These are phyloP conservation scores for Mirza zaza DNA, from an alignment of 2,113 vertebrate species.

Conservation along the genomic window DNA sequence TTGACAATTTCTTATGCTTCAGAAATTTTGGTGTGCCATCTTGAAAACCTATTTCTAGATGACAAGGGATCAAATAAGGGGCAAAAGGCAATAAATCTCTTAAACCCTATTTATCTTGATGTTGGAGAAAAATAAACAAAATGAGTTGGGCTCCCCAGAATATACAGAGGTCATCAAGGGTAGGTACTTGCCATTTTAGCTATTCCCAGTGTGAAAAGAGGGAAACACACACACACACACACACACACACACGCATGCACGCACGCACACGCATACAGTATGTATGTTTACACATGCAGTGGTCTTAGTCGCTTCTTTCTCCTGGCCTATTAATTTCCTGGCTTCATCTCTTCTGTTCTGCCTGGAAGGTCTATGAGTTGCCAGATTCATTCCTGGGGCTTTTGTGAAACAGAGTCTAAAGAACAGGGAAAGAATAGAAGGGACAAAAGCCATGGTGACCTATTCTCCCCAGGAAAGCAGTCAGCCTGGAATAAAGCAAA, in stretches of 20 bases:
- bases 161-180: background rate
- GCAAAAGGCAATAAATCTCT: background rate
- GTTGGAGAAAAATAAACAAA: background rate
- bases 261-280: too few relatives aligned
- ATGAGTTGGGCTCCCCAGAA: background rate
- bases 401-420: constrained; percentile 24
- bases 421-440: background rate
- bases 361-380: constrained; percentile 1
- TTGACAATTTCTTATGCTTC: background rate
- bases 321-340: background rate
- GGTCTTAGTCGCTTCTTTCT: background rate
- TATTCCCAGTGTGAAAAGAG: background rate
- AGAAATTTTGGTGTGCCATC: background rate
- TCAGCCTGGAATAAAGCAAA: background rate
- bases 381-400: background rate
- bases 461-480: background rate
- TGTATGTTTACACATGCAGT: background rate
- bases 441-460: background rate
- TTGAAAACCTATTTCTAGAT: background rate
- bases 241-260: too few relatives aligned
- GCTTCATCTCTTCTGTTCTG: background rate
- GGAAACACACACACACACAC: background rate
- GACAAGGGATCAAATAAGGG: background rate
- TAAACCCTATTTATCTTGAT: constrained; percentile 3
- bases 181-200: background rate